Conservation (phyloP, 1,140 invertebrate genomes). For the Reticulitermes speratus region DNA sequence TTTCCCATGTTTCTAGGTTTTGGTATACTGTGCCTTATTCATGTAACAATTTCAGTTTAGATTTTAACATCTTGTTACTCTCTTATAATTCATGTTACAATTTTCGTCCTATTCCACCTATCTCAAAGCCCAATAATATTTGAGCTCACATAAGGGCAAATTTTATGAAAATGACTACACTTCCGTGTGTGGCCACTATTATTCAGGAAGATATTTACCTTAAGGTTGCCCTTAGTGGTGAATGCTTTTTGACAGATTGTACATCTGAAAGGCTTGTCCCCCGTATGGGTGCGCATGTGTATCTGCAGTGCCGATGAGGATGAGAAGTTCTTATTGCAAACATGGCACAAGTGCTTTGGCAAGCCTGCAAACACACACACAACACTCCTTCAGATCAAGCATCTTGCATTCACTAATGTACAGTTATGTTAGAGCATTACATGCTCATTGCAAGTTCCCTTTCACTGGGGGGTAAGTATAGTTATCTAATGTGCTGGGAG, state of each 20-base stretch:
- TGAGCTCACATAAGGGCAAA: neutral
- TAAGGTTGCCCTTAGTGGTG: constrained; percentile 97
- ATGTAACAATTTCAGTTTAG: no score
- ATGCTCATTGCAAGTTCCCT: neutral
- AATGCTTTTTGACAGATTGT: constrained; percentile 93
- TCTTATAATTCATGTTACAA: neutral
- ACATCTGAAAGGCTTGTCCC: constrained; percentile 97
- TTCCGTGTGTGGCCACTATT: neutral
- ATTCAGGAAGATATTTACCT: constrained; percentile 60
- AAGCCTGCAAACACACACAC: constrained; percentile 59
- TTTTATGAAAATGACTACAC: neutral
- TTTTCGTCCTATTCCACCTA: neutral
- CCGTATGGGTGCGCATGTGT: constrained; percentile 97
- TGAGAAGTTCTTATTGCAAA: constrained; percentile 97
- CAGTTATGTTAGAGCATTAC: neutral
- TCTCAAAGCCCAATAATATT: no score
- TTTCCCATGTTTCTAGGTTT: no score
- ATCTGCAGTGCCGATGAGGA: constrained; percentile 95
- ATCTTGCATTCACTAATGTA: neutral
- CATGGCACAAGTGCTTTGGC: constrained; percentile 90
- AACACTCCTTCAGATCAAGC: constrained; percentile 35
- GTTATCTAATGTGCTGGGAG: neutral
- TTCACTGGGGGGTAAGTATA: neutral
- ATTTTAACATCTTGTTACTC: neutral
- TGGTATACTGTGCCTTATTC: no score